Conservation (phyloP, 2,888 invertebrate genomes). For the Petrolisthes manimaculis region DNA sequence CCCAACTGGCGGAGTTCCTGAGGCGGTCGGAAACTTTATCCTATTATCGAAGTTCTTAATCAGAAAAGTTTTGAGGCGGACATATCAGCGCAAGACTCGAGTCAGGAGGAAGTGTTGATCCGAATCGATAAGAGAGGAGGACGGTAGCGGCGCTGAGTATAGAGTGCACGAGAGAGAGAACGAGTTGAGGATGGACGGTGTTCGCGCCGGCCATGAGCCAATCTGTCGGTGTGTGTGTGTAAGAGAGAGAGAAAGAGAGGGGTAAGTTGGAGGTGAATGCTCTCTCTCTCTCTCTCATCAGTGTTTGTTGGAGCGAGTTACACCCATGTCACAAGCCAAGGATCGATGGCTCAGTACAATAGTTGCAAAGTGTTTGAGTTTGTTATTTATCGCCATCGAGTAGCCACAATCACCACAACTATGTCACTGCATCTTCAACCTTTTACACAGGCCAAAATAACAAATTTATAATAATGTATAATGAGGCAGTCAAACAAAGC, state of each 20-base stretch:
- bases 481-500: too few species aligned
- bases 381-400: too few species aligned
- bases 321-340: too few species aligned
- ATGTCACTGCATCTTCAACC: too few species aligned
- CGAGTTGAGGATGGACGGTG: background rate
- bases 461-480: too few species aligned
- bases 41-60: constrained; percentile 51
- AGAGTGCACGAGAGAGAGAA: background rate
- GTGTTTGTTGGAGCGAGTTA: too few species aligned
- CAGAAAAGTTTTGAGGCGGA: constrained; percentile 43
- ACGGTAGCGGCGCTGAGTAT: background rate
- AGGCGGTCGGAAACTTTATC: constrained; percentile 35
- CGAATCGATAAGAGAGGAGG: constrained; percentile 29
- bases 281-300: too few species aligned
- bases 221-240: constrained; percentile 10
- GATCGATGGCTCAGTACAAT: too few species aligned
- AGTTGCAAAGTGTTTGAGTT: too few species aligned
- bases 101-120: constrained; percentile 25
- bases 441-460: too few species aligned
- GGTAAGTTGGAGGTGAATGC: background rate
- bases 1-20: background rate
- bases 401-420: too few species aligned
- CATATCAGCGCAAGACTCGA: constrained; percentile 10
- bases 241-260: background rate
- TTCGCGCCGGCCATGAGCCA: background rate